Percentiles rank a stretch among this genome's conserved stretches.
These are phyloP conservation scores for Cherax quadricarinatus DNA, from an alignment of 1,140 invertebrate genomes.

Conservation along the genomic window DNA sequence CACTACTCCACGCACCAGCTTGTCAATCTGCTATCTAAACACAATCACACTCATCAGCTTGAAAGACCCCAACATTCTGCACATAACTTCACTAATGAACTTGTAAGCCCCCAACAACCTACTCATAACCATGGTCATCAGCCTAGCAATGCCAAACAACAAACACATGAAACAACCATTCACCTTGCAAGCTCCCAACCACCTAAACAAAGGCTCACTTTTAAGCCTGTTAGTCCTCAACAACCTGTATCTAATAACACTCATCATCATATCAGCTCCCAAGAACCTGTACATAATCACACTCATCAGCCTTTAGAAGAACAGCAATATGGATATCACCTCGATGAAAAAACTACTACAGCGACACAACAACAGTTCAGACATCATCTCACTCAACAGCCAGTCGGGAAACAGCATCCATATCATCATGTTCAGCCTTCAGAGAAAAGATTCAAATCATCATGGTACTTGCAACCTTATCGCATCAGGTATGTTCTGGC, in stretches of 20 bases:
- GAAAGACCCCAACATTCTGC: too few relatives aligned
- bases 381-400: neutral
- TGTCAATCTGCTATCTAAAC: neutral
- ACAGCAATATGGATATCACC: too few relatives aligned
- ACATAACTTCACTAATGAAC: neutral
- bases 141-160: neutral
- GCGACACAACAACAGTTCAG: too few relatives aligned
- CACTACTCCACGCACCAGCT: neutral
- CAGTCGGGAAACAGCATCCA: neutral
- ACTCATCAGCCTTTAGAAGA: too few relatives aligned
- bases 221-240: neutral
- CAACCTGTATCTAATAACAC: neutral
- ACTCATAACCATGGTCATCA: neutral
- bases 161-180: neutral
- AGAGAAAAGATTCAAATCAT: neutral
- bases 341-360: too few relatives aligned
- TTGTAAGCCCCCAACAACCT: neutral
- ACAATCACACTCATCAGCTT: neutral
- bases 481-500: neutral
- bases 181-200: neutral
- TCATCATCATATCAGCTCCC: neutral
- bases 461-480: neutral
- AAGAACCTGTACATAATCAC: too few relatives aligned
- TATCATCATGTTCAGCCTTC: neutral
- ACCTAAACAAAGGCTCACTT: neutral